Base-by-base conservation (phyloP, 2,888 invertebrate genomes). In the Siphonodentalium dalli region DNA sequence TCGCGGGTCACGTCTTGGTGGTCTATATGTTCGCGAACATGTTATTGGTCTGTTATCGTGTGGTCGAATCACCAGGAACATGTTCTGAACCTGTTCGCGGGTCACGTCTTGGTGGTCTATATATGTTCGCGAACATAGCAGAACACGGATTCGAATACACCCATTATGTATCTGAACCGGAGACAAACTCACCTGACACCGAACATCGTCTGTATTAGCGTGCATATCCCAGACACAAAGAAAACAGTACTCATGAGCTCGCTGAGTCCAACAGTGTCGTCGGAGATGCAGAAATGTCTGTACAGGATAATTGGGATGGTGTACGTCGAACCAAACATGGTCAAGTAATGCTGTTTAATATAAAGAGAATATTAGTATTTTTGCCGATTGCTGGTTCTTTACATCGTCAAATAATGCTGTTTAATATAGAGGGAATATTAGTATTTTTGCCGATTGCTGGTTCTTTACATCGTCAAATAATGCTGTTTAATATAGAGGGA, bases 321-420 rank as follows among this genome's bases (percentile, higher is more conserved):
- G 6, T 92, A 89, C 29, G 91, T 91, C 0, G 72, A 69, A 0
- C 91, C 92, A 57, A 92, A 90, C 89, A 92, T 91, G 0, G 91
- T 91, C 46, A 76, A 52, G 50, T 72, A 75, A 24, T 77, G 75
- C 77, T 78, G 67, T n/a, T n/a, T n/a, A n/a, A n/a, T n/a, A n/a
- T n/a, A n/a, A n/a, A n/a, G n/a, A n/a, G n/a, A n/a, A n/a, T n/a
- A n/a, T n/a, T n/a, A n/a, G n/a, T n/a, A n/a, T n/a, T n/a, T n/a
- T n/a, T n/a, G n/a, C n/a, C n/a, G n/a, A n/a, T n/a, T n/a, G n/a
- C n/a, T n/a, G n/a, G n/a, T n/a, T n/a, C n/a, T n/a, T n/a, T n/a
- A n/a, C n/a, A n/a, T n/a, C n/a, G n/a, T n/a, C n/a, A n/a, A n/a
- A n/a, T n/a, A n/a, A n/a, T n/a, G n/a, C n/a, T n/a, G n/a, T n/a